Evolutionary conservation across 2,888 invertebrate species (phyloP), one percentile per base, ranked within the genome.

Genomic region (Darwinula stevensoni): DNA sequence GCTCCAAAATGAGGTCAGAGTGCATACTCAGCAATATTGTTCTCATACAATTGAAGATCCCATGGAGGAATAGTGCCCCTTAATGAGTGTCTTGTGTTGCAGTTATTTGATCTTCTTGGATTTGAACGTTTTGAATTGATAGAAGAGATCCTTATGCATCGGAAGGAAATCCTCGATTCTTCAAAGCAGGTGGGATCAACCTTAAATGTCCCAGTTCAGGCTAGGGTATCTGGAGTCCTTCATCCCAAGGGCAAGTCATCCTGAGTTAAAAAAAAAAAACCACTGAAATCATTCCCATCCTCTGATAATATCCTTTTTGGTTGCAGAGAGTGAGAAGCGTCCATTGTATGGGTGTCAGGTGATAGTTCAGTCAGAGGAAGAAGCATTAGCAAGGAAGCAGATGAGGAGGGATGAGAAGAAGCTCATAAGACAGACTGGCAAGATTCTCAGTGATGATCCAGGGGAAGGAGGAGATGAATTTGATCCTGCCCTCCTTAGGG

Each of bases 361-460:
- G 2, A 69, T 67, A 12, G 70, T 82, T 1, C 65, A 74, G 45
- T 76, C 82, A 1, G 72, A 69, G 41, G 63, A 69, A 42, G 84
- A 88, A 48, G 75, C 69, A 44, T 59, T 65, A 38, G 45, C 74
- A 11, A 57, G 61, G 5, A 80, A 80, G 46, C 62, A 45, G 39
- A 63, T 68, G 13, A 61, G 78, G 4, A 76, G 75, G 48, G 74
- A 78, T 47, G 80, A 76, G 47, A 80, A 78, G 49, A 74, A 69
- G 46, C 46, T 64, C 22, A 18, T 18, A n/a, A 18, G n/a, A 6
- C 6, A 18, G 22, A 9, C 22, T 36, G 28, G 39, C 38, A 39
- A 42, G 35, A 31, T 40, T 32, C 37, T 42, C 30, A 41, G 42
- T 35, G 38, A 41, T 17, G 39, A 37, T 11, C 41, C 41, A 37